phyloP scores from a whole-genome alignment of 2,113 vertebrate species.

The Sterrhoptilus dennistouni region DNA sequence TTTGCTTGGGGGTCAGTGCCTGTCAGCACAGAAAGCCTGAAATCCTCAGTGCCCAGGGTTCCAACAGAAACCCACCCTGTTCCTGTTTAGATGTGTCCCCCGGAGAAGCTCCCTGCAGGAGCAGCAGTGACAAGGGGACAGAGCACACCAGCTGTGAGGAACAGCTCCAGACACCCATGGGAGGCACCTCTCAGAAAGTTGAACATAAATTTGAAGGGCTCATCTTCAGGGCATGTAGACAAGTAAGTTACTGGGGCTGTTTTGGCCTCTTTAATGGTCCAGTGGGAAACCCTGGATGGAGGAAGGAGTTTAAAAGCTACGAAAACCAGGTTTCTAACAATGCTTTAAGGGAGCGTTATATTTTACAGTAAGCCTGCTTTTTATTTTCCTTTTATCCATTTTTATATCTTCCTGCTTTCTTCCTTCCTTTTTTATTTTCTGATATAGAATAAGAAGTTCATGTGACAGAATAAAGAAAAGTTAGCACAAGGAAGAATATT shows the following conservation, averaged over 20 bases:
- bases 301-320: not conserved
- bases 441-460: not conserved
- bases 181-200: not conserved
- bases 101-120: not conserved
- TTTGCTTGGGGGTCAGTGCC: too few species aligned
- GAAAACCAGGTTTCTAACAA: constrained; percentile 20
- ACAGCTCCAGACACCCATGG: not conserved
- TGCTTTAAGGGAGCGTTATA: constrained; percentile 1
- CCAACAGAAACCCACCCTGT: not conserved
- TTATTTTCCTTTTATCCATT: constrained; percentile 16
- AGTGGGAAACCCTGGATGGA: not conserved
- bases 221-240: not conserved
- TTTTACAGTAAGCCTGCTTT: constrained; percentile 37
- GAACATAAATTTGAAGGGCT: not conserved
- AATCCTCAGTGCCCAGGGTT: too few species aligned
- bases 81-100: not conserved
- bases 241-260: not conserved
- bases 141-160: not conserved
- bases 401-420: not conserved
- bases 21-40: too few species aligned
- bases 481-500: not conserved
- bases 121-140: not conserved
- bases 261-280: constrained; percentile 27
- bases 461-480: not conserved
- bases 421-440: not conserved